phyloP scores from a whole-genome alignment of 2,888 invertebrate genomes.

The Parochlus steinenii region DNA sequence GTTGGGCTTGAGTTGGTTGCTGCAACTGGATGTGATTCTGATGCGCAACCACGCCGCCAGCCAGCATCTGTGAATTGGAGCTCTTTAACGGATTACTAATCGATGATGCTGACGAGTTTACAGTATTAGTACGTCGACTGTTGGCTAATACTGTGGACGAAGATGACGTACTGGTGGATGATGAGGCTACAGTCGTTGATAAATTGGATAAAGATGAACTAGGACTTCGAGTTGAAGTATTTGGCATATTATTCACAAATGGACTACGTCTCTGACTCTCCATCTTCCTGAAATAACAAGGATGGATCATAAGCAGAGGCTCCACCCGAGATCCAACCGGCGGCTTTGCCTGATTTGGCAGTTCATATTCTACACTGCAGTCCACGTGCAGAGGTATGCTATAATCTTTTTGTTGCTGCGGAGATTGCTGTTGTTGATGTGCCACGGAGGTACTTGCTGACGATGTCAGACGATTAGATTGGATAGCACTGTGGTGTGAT shows the following conservation, averaged over 20 bases:
- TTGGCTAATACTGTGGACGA: background rate
- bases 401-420: constrained; percentile 53
- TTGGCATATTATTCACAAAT: constrained; percentile 68
- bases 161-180: constrained; percentile 16
- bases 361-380: constrained; percentile 81
- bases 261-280: constrained; percentile 68
- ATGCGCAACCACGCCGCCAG: constrained; percentile 25
- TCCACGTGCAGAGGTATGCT: constrained; percentile 76
- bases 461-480: constrained; percentile 9
- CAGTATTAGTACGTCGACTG: background rate
- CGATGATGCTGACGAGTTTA: background rate
- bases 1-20: constrained; percentile 16
- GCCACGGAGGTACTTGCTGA: constrained; percentile 16
- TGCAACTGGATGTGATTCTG: constrained; percentile 17
- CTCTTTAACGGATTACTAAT: constrained; percentile 28
- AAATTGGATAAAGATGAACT: constrained; percentile 16
- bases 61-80: constrained; percentile 24
- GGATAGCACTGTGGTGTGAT: constrained; percentile 14
- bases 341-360: constrained; percentile 77
- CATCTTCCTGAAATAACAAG: constrained; percentile 75
- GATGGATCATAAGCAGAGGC: constrained; percentile 78
- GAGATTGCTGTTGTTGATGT: constrained; percentile 17
- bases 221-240: constrained; percentile 33
- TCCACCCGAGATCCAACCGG: constrained; percentile 68
- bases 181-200: constrained; percentile 18